A percentile compares a stretch with the other conserved stretches of the same genome.
These are phyloP conservation scores for Enteromius viviparus DNA, from an alignment of 2,797 vertebrate species.

Conservation along the genomic window DNA sequence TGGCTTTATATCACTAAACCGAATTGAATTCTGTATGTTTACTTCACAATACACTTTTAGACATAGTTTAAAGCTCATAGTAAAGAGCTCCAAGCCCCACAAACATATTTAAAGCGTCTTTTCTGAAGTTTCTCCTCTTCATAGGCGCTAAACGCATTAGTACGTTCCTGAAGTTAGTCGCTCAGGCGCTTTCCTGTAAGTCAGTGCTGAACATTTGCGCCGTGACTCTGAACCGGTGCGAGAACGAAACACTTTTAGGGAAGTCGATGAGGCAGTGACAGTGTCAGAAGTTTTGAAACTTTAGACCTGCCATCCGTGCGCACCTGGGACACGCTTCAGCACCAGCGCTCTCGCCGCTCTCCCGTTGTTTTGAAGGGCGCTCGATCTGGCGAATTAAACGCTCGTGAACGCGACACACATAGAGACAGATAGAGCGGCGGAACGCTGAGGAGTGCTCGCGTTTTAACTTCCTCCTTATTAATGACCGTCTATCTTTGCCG, in stretches of 20 bases:
- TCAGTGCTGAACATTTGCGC: slow-evolving; percentile 80
- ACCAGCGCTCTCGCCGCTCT: slow-evolving; percentile 63
- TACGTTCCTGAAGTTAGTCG: background rate
- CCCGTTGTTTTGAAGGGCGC: slow-evolving; percentile 72
- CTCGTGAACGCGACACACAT: slow-evolving; percentile 70
- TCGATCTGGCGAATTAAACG: slow-evolving; percentile 61
- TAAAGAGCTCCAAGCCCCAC: background rate
- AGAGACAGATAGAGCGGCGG: slow-evolving; percentile 69
- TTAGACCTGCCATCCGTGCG: slow-evolving; percentile 54
- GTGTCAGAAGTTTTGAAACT: slow-evolving; percentile 63
- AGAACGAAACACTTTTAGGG: slow-evolving; percentile 75
- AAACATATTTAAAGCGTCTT: background rate
- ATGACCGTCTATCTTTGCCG: slow-evolving; percentile 45
- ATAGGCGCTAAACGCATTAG: background rate
- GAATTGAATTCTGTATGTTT: background rate
- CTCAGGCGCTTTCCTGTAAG: slow-evolving; percentile 80
- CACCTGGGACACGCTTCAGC: slow-evolving; percentile 71
- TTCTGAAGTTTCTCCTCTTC: background rate
- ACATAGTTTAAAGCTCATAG: background rate
- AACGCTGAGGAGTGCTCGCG: slow-evolving; percentile 72
- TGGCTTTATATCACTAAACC: background rate
- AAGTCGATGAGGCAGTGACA: slow-evolving; percentile 36
- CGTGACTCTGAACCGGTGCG: slow-evolving; percentile 63
- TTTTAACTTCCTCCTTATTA: slow-evolving; percentile 68
- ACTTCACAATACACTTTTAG: background rate